Percentiles rank a stretch among this genome's conserved stretches.
Conservation (phyloP, 2,113 vertebrate species). For the Sinocyclocheilus anshuiensis region DNA sequence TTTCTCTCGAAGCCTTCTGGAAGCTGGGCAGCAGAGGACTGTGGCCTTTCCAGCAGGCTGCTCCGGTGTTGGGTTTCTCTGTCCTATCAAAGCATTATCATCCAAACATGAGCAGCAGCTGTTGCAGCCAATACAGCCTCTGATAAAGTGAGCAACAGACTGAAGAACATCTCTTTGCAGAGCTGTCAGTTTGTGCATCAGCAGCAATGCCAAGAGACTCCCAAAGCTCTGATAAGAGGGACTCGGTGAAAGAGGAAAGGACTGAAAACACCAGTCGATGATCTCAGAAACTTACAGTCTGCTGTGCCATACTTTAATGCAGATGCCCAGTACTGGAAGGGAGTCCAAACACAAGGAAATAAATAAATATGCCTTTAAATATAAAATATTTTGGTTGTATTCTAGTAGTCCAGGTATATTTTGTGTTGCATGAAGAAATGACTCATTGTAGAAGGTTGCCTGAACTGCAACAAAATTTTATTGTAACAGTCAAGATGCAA, state of each 20-base stretch:
- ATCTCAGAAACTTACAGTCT: conserved; percentile 17
- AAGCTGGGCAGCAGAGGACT: conserved; percentile 10
- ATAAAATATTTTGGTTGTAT: not conserved
- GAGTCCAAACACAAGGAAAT: not conserved
- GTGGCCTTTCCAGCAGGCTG: conserved; percentile 20
- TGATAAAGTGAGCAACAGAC: conserved; percentile 49
- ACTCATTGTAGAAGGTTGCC: too few relatives aligned
- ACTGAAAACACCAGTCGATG: conserved; percentile 39
- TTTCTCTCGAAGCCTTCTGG: conserved; percentile 25
- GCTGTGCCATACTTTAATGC: not conserved
- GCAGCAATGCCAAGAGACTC: conserved; percentile 45
- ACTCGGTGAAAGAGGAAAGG: conserved; percentile 30
- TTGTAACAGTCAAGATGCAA: not conserved
- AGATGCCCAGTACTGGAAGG: not conserved
- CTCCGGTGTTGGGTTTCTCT: conserved; percentile 10
- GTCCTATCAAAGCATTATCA: conserved; percentile 54
- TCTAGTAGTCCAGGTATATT: not conserved
- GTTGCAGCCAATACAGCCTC: conserved; percentile 25
- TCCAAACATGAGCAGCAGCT: conserved; percentile 25
- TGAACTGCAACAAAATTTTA: too few relatives aligned
- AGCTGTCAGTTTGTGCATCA: conserved; percentile 44
- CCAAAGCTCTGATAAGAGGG: conserved; percentile 44
- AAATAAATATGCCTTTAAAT: not conserved
- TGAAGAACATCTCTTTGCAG: conserved; percentile 49
- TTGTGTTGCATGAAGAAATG: not conserved